phyloP scores from a whole-genome alignment of 2,888 invertebrate genomes.

The Ophioninae sp. region DNA sequence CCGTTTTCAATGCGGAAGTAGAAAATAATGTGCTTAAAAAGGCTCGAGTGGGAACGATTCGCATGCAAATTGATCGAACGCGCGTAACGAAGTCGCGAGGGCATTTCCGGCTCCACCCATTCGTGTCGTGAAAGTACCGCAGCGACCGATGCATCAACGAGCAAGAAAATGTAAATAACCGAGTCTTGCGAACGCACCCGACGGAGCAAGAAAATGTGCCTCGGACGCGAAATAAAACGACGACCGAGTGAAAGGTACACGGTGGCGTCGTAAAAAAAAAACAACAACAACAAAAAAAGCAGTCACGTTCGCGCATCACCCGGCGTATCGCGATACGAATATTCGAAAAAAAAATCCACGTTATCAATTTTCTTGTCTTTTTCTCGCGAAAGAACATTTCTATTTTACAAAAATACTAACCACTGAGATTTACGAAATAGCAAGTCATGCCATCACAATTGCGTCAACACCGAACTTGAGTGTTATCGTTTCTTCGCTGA shows the following conservation, averaged over 20 bases:
- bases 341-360: background rate
- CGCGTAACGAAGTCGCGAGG: background rate
- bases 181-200: background rate
- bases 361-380: background rate
- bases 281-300: background rate
- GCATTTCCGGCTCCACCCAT: conserved; percentile 49
- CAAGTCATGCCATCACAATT: conserved; percentile 70
- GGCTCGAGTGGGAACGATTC: background rate
- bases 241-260: background rate
- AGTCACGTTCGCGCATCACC: background rate
- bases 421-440: conserved; percentile 75
- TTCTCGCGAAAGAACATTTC: background rate
- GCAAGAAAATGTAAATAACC: background rate
- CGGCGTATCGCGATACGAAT: background rate
- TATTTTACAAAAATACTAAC: conserved; percentile 64
- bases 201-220: background rate
- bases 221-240: background rate
- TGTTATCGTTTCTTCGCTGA: background rate
- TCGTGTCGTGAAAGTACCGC: background rate
- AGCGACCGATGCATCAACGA: background rate
- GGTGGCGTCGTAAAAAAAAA: background rate
- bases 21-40: conserved; percentile 23
- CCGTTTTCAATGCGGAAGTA: background rate
- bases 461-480: conserved; percentile 36
- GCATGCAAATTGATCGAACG: background rate